phyloP scores from a whole-genome alignment of 2,113 vertebrate genomes.

The Sialia sialis region DNA sequence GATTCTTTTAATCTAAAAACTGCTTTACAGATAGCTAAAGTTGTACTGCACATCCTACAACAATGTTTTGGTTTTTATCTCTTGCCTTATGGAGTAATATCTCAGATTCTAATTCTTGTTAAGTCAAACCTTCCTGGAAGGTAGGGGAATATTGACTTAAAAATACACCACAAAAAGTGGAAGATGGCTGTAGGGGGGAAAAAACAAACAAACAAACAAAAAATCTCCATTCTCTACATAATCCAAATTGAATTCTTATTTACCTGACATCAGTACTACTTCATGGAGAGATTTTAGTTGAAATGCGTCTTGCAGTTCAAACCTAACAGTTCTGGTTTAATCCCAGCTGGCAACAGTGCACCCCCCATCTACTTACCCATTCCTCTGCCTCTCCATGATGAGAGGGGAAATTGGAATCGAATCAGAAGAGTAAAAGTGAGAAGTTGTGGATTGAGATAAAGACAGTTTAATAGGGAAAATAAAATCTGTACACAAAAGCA shows the following conservation, averaged over 20 bases:
- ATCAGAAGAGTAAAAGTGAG: neutral
- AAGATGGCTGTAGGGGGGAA: neutral
- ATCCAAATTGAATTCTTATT: neutral
- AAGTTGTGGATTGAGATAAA: neutral
- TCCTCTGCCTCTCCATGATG: neutral
- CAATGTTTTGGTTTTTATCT: fast-evolving
- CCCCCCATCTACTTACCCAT: neutral
- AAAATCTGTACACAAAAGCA: neutral
- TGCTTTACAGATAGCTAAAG: neutral
- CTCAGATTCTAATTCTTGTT: neutral
- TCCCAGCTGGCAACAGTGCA: neutral
- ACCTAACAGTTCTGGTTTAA: neutral
- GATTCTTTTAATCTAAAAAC: neutral
- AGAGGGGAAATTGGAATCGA: neutral
- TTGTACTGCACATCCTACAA: neutral
- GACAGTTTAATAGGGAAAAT: neutral
- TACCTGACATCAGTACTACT: neutral
- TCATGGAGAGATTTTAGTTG: neutral
- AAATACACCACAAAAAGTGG: neutral
- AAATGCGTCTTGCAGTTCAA: neutral
- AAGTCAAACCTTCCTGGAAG: neutral
- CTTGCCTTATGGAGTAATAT: neutral
- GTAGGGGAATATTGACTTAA: neutral
- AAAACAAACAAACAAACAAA: neutral
- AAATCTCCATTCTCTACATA: fast-evolving